Evolutionary conservation across 2,888 invertebrate genomes (phyloP), one percentile per base, ranked within the genome.

Genomic region (Nineta flava): DNA sequence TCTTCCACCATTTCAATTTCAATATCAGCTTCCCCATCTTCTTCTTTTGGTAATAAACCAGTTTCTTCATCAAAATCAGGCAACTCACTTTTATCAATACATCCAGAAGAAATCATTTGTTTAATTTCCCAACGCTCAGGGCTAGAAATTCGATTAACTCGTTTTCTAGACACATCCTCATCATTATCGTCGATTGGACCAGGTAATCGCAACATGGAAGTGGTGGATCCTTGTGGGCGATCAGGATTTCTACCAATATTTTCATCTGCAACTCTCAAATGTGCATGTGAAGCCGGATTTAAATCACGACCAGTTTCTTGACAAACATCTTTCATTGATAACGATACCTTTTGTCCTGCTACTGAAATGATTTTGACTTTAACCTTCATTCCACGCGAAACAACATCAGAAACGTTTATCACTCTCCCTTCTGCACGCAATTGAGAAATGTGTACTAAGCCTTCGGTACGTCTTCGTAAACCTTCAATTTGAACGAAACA

Each of bases 1-100:
- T 99, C 99, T 67, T 99, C 99, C 0, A 96, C 96, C 51, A 99
- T 72, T 68, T 99, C 99, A 55, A 99, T 96, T 71, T 95, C 94
- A 49, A 94, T 83, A 61, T 99, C 99, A 50, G 97, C 99, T 63
- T 97, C 97, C 17, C 88, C 90, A 51, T 88, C 88, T 58, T 90
- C 90, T 57, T 91, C 87, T 64, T 92, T 91, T 0, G 92, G 92
- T 46, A 95, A 64, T 4, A 87, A 67, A 40, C 96, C 97, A 9
- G 91, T 91, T 63, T 97, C 97, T 52, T 93, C 95, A 63, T 99
- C 97, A 65, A 96, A 97, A 64, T 97, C 96, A 0, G 97, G 97
- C 53, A 96, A 66, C 63, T 97, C 96, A 56, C 88, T 88, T 61
- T 90, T 85, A 62, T 92, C 91, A 52, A 94, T 83, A 38, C 88